Conservation (phyloP, 1,140 invertebrate species). For the Nasonia longicornis region DNA sequence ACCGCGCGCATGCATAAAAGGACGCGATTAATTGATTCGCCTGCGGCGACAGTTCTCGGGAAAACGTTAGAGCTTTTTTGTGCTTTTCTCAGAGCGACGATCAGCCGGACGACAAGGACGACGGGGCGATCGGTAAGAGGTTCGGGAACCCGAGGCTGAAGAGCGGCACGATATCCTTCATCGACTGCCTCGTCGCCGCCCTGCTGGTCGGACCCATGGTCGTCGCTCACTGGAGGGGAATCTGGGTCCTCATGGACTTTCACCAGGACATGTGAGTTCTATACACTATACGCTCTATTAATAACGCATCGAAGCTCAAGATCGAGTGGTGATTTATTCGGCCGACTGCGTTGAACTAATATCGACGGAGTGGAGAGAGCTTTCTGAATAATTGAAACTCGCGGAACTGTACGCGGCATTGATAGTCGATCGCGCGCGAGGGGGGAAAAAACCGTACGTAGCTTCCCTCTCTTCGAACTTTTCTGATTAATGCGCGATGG, state of each 20-base stretch:
- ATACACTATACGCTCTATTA: too few relatives aligned
- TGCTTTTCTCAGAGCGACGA: background rate
- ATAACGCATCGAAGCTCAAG: too few relatives aligned
- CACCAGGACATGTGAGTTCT: constrained; percentile 57
- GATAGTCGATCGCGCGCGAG: background rate
- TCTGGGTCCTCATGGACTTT: constrained; percentile 75
- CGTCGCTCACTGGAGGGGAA: constrained; percentile 75
- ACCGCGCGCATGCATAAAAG: too few relatives aligned
- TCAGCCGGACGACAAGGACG: constrained; percentile 25
- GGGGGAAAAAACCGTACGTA: background rate
- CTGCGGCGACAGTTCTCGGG: too few relatives aligned
- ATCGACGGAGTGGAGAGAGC: constrained; percentile 16
- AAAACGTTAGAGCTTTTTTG: too few relatives aligned
- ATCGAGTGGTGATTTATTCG: constrained; percentile 6
- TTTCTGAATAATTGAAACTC: constrained; percentile 39
- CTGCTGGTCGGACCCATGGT: constrained; percentile 73
- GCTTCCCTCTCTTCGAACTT: too few relatives aligned
- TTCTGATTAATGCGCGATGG: too few relatives aligned
- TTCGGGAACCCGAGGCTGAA: constrained; percentile 34
- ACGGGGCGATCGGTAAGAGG: constrained; percentile 20
- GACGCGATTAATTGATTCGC: too few relatives aligned
- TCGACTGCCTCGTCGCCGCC: constrained; percentile 50
- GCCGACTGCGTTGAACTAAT: background rate
- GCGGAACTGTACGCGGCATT: background rate
- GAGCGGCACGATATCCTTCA: constrained; percentile 34